Evolutionary conservation across 2,888 invertebrate species (phyloP), one percentile per base, ranked within the genome.

Genomic region (Zygothrica quintamaculata): DNA sequence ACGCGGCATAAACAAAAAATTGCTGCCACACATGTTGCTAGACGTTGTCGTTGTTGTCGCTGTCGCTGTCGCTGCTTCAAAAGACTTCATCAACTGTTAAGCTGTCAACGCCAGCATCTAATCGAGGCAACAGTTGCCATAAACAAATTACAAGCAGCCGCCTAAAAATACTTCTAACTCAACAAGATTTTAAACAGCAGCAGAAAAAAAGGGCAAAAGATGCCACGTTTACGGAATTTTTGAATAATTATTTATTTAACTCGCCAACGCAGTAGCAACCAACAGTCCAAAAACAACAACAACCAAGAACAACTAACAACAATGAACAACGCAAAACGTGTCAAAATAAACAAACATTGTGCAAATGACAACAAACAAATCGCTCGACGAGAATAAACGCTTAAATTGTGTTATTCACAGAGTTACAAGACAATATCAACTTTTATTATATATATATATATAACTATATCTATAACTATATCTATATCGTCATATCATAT

Each of bases 101-200:
- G 77, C 81, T 81, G 81, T 81, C 81, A 86, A 75, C 87, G 77
- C 75, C 51, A 55, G 44, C 67, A 39, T 65, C 77, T 59, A 84
- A 81, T 81, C 81, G 86, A 59, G 64, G 36, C 79, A 69, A 78
- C 85, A 85, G 79, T 85, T 69, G 79, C 86, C 79, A 78, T 82
- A 79, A 86, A 86, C 86, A 86, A 84, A 77, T 84, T 86, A 67
- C 59, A 59, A 68, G 68, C 73, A 57, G 60, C 74, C 67, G 52
- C 58, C 66, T 64, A 76, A 68, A 76, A 74, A 74, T 74, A 73
- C 39, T 43, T 51, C 43, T 52, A 18, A 34, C 42, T 12, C 36
- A 34, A 37, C 33, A 40, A 26, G 3, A 31, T 33, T 40, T 18
- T 6, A n/a, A 22, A n/a, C n/a, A n/a, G n/a, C n/a, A n/a, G n/a